These are phyloP conservation scores for Hemicentrotus pulcherrimus DNA, from an alignment of 35 echinoderm and acorn worm species.

Conservation along the genomic window DNA sequence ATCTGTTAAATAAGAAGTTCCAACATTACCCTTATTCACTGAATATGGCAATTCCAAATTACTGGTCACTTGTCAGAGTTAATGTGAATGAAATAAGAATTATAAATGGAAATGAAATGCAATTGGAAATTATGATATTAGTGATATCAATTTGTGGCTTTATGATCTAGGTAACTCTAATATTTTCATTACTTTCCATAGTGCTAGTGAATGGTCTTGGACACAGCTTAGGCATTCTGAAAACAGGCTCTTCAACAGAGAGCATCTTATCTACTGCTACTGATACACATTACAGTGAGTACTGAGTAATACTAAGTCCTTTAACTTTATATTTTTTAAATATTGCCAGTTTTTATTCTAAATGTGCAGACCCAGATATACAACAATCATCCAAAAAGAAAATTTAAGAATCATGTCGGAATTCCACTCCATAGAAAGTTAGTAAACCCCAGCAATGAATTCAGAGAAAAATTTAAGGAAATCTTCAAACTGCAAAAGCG, in stretches of 20 bases:
- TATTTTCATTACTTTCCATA: slow-evolving; percentile 17
- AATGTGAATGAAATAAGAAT: no score
- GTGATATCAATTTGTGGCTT: not conserved
- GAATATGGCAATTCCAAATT: no score
- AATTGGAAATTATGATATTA: not conserved
- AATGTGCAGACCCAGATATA: not conserved
- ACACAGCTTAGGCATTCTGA: slow-evolving; percentile 63
- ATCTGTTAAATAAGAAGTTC: no score
- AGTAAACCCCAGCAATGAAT: no score
- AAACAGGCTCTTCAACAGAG: slow-evolving; percentile 26
- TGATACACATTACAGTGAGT: not conserved
- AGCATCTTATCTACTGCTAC: not conserved
- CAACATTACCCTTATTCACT: no score
- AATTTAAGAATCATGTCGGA: no score
- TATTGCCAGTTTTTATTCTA: not conserved
- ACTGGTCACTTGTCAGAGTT: no score
- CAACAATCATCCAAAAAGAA: no score
- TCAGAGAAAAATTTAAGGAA: no score
- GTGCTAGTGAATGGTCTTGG: slow-evolving; percentile 87
- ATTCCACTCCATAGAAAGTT: no score
- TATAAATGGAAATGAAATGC: no score
- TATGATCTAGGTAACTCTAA: not conserved
- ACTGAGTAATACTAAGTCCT: not conserved
- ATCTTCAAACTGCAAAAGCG: no score
- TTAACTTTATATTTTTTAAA: not conserved